These are phyloP conservation scores for Chesias legatella DNA, from an alignment of 2,888 invertebrate species.

Conservation along the genomic window DNA sequence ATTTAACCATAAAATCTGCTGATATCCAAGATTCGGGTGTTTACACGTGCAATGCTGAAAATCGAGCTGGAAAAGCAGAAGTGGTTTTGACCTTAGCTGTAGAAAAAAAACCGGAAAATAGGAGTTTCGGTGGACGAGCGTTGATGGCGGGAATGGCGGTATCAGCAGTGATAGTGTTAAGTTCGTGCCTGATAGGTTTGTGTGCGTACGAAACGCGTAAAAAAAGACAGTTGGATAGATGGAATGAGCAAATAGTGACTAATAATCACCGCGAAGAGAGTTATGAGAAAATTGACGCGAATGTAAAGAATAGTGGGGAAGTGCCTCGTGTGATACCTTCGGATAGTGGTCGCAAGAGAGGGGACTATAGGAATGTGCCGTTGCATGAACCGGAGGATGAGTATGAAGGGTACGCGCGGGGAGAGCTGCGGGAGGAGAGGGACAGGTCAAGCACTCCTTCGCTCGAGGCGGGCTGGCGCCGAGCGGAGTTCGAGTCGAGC, in stretches of 20 bases:
- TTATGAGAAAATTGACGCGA: slow-evolving; percentile 90
- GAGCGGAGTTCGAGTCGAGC: slow-evolving; percentile 51
- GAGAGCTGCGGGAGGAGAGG: slow-evolving; percentile 47
- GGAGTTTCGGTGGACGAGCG: slow-evolving; percentile 79
- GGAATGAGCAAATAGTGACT: slow-evolving; percentile 75
- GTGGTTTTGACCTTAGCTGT: slow-evolving; percentile 87
- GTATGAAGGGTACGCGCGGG: slow-evolving; percentile 64
- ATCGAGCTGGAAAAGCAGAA: slow-evolving; percentile 88
- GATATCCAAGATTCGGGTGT: slow-evolving; percentile 88
- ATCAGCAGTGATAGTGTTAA: slow-evolving; percentile 84
- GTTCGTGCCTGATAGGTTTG: slow-evolving; percentile 83
- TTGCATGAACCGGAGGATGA: slow-evolving; percentile 85
- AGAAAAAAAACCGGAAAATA: slow-evolving; percentile 82
- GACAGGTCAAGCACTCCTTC: slow-evolving; percentile 54
- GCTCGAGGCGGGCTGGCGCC: slow-evolving; percentile 52
- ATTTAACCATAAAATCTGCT: slow-evolving; percentile 86
- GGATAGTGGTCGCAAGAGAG: slow-evolving; percentile 78
- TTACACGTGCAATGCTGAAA: slow-evolving; percentile 89
- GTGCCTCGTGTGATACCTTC: slow-evolving; percentile 52
- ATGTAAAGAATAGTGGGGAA: slow-evolving; percentile 71
- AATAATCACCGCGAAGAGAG: slow-evolving; percentile 80
- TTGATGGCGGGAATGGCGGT: slow-evolving; percentile 85
- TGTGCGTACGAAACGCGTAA: slow-evolving; percentile 84
- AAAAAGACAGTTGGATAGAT: slow-evolving; percentile 77
- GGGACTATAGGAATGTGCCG: slow-evolving; percentile 87